Evolutionary conservation across 2,888 invertebrate genomes (phyloP).

Genomic region (Anarsia innoxiella): DNA sequence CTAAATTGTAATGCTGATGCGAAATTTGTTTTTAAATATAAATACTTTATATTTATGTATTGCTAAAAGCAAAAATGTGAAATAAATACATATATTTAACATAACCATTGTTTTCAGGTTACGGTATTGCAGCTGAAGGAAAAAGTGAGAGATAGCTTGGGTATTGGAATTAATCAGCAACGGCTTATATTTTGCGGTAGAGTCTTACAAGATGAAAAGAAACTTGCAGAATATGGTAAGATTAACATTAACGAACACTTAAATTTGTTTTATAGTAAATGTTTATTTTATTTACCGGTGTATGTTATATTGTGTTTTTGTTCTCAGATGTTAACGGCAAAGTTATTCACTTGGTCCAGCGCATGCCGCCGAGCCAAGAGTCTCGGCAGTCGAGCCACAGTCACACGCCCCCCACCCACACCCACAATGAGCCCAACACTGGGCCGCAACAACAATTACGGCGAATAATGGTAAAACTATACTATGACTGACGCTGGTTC

Average conservation of each 20-base stretch:
- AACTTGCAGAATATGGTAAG: slow-evolving; percentile 88
- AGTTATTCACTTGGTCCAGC: slow-evolving; percentile 93
- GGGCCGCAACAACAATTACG: slow-evolving; percentile 33
- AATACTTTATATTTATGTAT: too few species aligned
- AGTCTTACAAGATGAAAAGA: slow-evolving; percentile 91
- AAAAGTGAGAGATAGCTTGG: slow-evolving; percentile 84
- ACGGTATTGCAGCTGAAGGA: slow-evolving; percentile 89
- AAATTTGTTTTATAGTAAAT: too few species aligned
- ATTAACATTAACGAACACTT: slow-evolving; percentile 17
- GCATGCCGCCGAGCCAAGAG: slow-evolving; percentile 80
- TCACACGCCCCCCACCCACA: not conserved
- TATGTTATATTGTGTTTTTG: not conserved
- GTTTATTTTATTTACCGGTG: not conserved
- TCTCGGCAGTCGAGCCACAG: slow-evolving; percentile 20
- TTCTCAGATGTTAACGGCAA: slow-evolving; percentile 88
- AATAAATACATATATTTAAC: too few species aligned
- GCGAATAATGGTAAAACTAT: slow-evolving; percentile 39
- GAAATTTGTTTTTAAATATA: too few species aligned
- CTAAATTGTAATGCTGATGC: too few species aligned
- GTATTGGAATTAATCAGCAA: slow-evolving; percentile 87
- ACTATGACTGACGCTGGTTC: too few species aligned
- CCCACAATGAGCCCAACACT: not conserved
- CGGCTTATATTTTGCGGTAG: slow-evolving; percentile 96
- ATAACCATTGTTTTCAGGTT: too few species aligned
- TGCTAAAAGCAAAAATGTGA: too few species aligned